These are phyloP conservation scores for Poeciliopsis paucimaculata DNA, from an alignment of 2,797 vertebrate species.

Conservation along the genomic window DNA sequence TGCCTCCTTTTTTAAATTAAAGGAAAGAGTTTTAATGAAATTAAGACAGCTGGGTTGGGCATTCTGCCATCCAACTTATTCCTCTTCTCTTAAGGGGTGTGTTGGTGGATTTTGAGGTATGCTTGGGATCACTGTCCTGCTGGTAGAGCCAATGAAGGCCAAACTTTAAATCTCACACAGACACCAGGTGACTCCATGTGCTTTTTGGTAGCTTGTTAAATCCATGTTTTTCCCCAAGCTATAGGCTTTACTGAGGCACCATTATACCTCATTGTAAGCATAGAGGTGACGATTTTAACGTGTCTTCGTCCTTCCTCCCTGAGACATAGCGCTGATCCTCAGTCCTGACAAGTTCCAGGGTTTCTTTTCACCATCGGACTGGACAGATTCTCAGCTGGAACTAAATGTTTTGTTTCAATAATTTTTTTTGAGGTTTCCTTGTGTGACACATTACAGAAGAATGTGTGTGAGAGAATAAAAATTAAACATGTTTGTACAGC, in stretches of 20 bases:
- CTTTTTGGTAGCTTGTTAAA: neutral
- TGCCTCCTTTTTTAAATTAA: neutral
- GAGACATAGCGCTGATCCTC: neutral
- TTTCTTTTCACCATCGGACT: neutral
- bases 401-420: neutral
- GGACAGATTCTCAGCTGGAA: neutral
- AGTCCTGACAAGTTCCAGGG: neutral
- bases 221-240: neutral
- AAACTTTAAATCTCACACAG: neutral
- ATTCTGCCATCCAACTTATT: neutral
- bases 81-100: neutral
- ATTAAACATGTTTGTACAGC: conserved; percentile 18
- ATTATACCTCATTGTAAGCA: neutral
- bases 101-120: neutral
- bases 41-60: neutral
- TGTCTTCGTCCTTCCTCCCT: neutral
- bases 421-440: neutral
- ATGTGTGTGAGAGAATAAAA: neutral
- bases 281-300: neutral
- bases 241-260: neutral
- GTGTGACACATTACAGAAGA: neutral
- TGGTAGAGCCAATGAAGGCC: neutral
- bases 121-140: neutral
- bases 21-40: neutral
- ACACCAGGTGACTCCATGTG: neutral